These are phyloP conservation scores for Drosophila yakuba DNA, from an alignment of 1,140 invertebrate genomes.

Conservation along the genomic window DNA sequence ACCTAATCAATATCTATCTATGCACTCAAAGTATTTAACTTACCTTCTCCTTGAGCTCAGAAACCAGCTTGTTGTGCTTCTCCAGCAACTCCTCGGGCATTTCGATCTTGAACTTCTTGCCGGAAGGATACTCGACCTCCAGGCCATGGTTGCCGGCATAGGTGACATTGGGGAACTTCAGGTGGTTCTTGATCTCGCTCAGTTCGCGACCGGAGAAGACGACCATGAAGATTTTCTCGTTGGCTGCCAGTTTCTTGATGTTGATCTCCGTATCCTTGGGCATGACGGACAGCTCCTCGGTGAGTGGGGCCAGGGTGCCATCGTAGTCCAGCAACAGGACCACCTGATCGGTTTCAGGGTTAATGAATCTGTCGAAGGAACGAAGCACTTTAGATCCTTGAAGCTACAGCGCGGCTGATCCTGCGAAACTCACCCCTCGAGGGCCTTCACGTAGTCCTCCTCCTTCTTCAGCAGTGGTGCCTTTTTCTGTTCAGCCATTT, in stretches of 20 bases:
- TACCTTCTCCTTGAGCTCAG: constrained; percentile 92
- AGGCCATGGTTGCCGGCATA: constrained; percentile 96
- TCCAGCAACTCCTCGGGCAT: constrained; percentile 93
- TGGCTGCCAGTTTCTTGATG: constrained; percentile 91
- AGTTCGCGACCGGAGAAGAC: constrained; percentile 94
- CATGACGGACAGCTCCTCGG: constrained; percentile 93
- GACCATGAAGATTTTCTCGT: constrained; percentile 94
- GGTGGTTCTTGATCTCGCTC: constrained; percentile 94
- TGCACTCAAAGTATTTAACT: constrained; percentile 7
- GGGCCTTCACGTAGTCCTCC: constrained; percentile 81
- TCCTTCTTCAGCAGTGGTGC: constrained; percentile 80
- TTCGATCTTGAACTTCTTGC: constrained; percentile 96
- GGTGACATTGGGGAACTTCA: constrained; percentile 95
- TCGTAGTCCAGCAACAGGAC: constrained; percentile 95
- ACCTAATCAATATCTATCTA: too few relatives aligned
- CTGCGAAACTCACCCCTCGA: constrained; percentile 71
- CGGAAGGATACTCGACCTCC: constrained; percentile 95
- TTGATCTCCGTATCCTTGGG: constrained; percentile 94
- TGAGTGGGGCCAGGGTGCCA: constrained; percentile 94
- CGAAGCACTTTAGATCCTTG: constrained; percentile 3
- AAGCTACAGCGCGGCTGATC: background rate
- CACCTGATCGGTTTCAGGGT: constrained; percentile 78
- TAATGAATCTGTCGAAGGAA: constrained; percentile 66
- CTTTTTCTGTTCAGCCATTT: constrained; percentile 84
- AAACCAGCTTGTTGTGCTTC: constrained; percentile 91